Evolutionary conservation across 30 jellyfish, hydroid and myxozoan genomes (phyloP).

Genomic region (Nemopilema nomurai): DNA sequence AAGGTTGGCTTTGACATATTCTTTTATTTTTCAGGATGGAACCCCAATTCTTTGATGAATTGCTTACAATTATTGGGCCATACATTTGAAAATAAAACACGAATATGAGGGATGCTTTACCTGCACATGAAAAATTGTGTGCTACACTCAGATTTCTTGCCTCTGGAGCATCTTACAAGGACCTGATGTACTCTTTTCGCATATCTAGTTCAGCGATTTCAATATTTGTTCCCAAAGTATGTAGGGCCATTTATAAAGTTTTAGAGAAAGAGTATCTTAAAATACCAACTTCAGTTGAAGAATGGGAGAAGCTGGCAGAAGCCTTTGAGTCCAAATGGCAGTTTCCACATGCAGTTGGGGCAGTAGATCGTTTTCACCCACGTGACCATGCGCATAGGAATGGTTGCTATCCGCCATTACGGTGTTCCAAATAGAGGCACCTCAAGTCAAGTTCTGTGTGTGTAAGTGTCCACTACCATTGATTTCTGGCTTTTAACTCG

Average conservation of each 20-base stretch:
- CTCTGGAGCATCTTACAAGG: slow-evolving; percentile 45
- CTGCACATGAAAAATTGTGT: slow-evolving; percentile 40
- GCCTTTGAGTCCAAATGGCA: slow-evolving; percentile 52
- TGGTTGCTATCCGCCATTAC: slow-evolving; percentile 34
- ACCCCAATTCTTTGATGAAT: slow-evolving; percentile 30
- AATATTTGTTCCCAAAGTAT: slow-evolving; percentile 25
- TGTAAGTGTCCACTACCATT: slow-evolving; percentile 10
- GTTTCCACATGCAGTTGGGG: slow-evolving; percentile 60
- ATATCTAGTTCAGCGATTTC: slow-evolving; percentile 32
- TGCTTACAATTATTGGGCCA: slow-evolving; percentile 34
- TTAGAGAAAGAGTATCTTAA: slow-evolving; percentile 32
- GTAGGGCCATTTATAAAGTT: slow-evolving; percentile 35
- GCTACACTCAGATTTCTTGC: slow-evolving; percentile 37
- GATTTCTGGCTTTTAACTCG: slow-evolving; percentile 22
- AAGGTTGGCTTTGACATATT: not conserved
- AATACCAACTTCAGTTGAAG: slow-evolving; percentile 36
- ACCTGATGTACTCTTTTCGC: slow-evolving; percentile 34
- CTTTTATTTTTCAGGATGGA: slow-evolving; percentile 20
- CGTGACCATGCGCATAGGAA: slow-evolving; percentile 22
- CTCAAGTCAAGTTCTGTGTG: slow-evolving; percentile 16
- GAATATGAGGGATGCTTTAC: slow-evolving; percentile 31
- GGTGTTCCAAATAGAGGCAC: slow-evolving; percentile 25
- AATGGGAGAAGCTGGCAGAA: slow-evolving; percentile 36
- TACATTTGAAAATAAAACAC: slow-evolving; percentile 28
- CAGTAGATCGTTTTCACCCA: slow-evolving; percentile 52